Conservation (phyloP, 2,113 vertebrate genomes). For the Periophthalmodon schlosseri region DNA sequence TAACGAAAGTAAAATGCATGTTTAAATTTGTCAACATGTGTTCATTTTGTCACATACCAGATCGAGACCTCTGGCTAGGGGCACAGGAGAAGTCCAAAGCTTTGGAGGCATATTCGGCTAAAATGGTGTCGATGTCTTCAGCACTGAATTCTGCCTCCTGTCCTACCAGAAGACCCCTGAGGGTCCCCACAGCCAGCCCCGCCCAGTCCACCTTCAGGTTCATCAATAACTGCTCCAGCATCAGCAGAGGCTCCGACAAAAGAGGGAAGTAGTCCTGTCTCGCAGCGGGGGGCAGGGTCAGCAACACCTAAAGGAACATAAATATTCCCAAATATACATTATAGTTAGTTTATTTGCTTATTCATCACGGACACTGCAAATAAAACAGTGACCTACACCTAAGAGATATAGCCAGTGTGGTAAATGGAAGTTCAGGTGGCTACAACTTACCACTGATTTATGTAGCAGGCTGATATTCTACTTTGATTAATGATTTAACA, state of each 20-base stretch:
- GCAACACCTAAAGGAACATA: constrained; percentile 78
- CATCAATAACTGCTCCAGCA: constrained; percentile 97
- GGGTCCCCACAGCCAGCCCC: constrained; percentile 79
- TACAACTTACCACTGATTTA: neutral
- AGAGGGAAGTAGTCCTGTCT: constrained; percentile 86
- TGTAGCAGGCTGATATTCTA: no score
- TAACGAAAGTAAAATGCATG: neutral
- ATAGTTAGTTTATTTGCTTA: no score
- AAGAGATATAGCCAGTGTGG: no score
- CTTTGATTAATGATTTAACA: no score
- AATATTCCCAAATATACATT: constrained; percentile 2
- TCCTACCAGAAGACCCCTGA: constrained; percentile 81
- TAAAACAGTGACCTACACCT: no score
- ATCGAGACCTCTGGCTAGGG: constrained; percentile 81
- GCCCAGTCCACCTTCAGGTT: constrained; percentile 98
- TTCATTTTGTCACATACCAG: constrained; percentile 76
- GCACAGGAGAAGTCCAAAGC: constrained; percentile 91
- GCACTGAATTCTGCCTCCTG: constrained; percentile 82
- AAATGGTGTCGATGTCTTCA: constrained; percentile 84
- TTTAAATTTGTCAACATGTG: neutral
- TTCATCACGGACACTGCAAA: no score
- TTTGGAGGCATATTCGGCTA: constrained; percentile 87
- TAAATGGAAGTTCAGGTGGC: no score
- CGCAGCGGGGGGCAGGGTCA: constrained; percentile 87
- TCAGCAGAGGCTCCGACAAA: constrained; percentile 87